phyloP scores from a whole-genome alignment of 2,797 vertebrate genomes.

The Enteromius anoplus region DNA sequence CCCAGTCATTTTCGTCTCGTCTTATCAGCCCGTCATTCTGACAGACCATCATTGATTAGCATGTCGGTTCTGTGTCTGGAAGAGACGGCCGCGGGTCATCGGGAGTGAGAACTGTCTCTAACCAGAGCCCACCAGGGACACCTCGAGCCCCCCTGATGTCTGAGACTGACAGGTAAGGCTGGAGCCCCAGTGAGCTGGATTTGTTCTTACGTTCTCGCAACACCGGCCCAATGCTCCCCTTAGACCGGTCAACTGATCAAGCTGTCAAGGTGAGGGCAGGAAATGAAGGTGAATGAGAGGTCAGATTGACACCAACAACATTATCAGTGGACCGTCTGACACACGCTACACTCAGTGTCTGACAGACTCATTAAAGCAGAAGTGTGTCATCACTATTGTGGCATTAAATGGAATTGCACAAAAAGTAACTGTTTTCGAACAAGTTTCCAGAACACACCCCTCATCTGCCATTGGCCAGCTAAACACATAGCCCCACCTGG shows the following conservation, averaged over 20 bases:
- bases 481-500: neutral
- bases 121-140: constrained; percentile 46
- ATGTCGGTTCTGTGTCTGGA: constrained; percentile 37
- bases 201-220: neutral
- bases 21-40: constrained; percentile 50
- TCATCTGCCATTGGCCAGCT: neutral
- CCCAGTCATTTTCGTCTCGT: constrained; percentile 50
- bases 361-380: neutral
- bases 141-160: constrained; percentile 31
- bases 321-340: constrained; percentile 8
- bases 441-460: neutral
- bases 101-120: constrained; percentile 42
- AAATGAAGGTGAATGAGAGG: constrained; percentile 38
- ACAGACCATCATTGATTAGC: constrained; percentile 55
- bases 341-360: neutral
- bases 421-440: neutral
- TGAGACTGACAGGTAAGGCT: constrained; percentile 55
- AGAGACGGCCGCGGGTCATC: constrained; percentile 43
- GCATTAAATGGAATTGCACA: neutral
- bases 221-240: neutral
- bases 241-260: constrained; percentile 37
- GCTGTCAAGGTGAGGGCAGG: constrained; percentile 46
- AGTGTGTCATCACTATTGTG: neutral
- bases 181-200: constrained; percentile 30
- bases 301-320: constrained; percentile 29